phyloP scores from a whole-genome alignment of 2,888 invertebrate genomes.

The Lithophane leautieri region DNA sequence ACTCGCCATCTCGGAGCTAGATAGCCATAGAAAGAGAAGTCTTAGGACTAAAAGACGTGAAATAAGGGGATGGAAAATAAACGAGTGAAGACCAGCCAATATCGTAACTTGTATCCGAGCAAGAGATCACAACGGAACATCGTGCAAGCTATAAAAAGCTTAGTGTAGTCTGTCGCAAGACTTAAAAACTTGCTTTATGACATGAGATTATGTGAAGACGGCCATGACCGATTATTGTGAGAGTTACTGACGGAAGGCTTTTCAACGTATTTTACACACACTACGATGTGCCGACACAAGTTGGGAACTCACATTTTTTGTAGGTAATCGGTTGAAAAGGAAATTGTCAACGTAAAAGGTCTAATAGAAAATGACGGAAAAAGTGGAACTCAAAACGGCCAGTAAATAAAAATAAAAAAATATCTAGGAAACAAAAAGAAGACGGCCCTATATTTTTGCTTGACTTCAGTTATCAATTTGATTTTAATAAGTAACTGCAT shows the following conservation, averaged over 20 bases:
- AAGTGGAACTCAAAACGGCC: background rate
- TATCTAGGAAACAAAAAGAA: background rate
- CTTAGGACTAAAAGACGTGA: too few species aligned
- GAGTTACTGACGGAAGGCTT: constrained; percentile 31
- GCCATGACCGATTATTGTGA: constrained; percentile 55
- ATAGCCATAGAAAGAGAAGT: background rate
- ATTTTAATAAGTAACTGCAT: background rate
- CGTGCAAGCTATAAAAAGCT: constrained; percentile 46
- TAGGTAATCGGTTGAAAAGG: background rate
- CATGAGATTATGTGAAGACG: constrained; percentile 29
- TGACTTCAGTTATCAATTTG: background rate
- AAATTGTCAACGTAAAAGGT: background rate
- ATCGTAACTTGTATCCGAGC: background rate
- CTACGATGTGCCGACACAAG: constrained; percentile 8
- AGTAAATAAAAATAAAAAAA: too few species aligned
- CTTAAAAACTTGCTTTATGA: constrained; percentile 24
- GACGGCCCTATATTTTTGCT: background rate
- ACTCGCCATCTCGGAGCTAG: background rate
- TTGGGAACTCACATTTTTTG: background rate
- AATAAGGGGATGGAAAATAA: background rate
- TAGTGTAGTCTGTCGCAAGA: constrained; percentile 24
- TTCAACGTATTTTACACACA: background rate
- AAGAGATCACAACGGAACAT: constrained; percentile 9
- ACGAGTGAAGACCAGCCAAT: background rate
- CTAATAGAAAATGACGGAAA: background rate